These are phyloP conservation scores for Agonopterix alstromeriana DNA, from an alignment of 2,888 invertebrate species.

Conservation along the genomic window DNA sequence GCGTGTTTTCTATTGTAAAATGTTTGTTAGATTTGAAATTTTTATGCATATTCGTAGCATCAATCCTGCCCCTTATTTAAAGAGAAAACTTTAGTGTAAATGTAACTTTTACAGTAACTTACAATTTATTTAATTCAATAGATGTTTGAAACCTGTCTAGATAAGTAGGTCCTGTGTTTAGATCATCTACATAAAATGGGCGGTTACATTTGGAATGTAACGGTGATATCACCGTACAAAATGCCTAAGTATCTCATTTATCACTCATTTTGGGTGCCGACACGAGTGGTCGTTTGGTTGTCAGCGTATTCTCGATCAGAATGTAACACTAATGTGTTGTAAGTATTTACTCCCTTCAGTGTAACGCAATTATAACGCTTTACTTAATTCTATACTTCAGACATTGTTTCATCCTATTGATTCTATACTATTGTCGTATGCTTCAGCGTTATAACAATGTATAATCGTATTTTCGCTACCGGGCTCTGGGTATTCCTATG, in stretches of 20 bases:
- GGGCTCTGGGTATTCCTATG: constrained; percentile 75
- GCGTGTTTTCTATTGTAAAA: constrained; percentile 44
- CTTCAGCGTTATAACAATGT: constrained; percentile 71
- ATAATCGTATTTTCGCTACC: constrained; percentile 54
- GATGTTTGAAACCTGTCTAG: constrained; percentile 53
- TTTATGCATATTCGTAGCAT: constrained; percentile 36
- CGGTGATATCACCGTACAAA: constrained; percentile 27
- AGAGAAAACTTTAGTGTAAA: constrained; percentile 31
- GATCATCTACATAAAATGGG: constrained; percentile 43
- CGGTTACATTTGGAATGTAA: constrained; percentile 26
- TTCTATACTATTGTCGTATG: constrained; percentile 72
- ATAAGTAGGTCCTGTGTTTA: constrained; percentile 62
- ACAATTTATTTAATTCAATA: constrained; percentile 51
- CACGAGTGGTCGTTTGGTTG: constrained; percentile 49
- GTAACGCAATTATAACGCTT: constrained; percentile 65
- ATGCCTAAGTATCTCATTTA: constrained; percentile 50
- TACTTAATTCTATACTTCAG: constrained; percentile 61
- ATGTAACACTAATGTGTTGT: constrained; percentile 66
- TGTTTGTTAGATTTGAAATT: constrained; percentile 50
- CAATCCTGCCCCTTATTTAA: constrained; percentile 36
- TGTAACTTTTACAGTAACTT: constrained; percentile 30
- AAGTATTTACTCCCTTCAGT: constrained; percentile 65
- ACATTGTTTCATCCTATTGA: constrained; percentile 66
- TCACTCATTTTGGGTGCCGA: constrained; percentile 54
- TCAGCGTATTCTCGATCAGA: constrained; percentile 45